Evolutionary conservation across 1,140 invertebrate genomes (phyloP), one percentile per base, ranked within the genome.

Genomic region (Antheraea mylitta): DNA sequence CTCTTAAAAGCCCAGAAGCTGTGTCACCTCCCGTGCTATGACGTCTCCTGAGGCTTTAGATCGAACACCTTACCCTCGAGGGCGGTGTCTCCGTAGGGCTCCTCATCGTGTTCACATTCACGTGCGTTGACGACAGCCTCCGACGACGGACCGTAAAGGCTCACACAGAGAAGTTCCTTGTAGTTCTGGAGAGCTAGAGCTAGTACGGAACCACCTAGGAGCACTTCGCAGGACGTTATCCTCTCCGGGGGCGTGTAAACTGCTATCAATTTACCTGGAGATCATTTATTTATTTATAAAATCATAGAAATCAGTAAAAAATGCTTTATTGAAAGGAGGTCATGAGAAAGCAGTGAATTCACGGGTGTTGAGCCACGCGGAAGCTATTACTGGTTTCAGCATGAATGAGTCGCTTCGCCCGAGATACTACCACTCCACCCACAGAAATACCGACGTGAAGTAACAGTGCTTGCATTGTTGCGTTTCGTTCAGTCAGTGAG

Each of bases 151-250:
- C 94, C 95, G 71, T 92, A 90, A 8, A 95, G 83, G 48, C 94
- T 91, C 6, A 97, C 89, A 63, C 95, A 95, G 0, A 96, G 87
- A 19, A 97, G 92, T 45, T 94, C 92, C 68, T 93, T 90, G 69
- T 92, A 92, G 77, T 94, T 94, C 74, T 95, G 94, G 45, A 95
- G 77, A 10, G 94, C 96, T 66, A 98, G 87, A 0, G 97, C 94
- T 1, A 98, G 93, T 58, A 94, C 93, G 19, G 94, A 93, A 0
- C 97, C 97, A 64, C 96, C 95, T 45, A 94, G 92, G 8, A 95
- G 93, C 18, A 97, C 93, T 80, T 97, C 95, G 81, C 96, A 97
- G 0, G 96, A 95, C 19, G 94, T 95, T 63, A 98, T 95, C 37
- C 94, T 93, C 68, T 94, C 91, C 73, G 96, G 94, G 22, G 97